Evolutionary conservation across 2,888 invertebrate genomes (phyloP), one percentile per base, ranked within the genome.

Genomic region (Gastracanthus pulcherrimus): DNA sequence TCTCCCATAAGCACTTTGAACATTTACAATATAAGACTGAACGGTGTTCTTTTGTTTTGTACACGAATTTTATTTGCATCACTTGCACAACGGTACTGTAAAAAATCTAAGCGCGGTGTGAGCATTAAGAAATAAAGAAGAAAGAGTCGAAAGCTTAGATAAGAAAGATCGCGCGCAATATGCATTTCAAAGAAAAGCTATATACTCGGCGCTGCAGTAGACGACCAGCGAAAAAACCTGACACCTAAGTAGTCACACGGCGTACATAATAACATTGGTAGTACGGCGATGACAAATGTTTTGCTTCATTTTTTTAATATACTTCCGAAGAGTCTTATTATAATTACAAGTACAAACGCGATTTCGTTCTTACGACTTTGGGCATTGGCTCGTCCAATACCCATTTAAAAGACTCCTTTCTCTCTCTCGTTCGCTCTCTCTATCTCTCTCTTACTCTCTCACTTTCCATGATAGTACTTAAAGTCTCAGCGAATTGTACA

Each of bases 341-440:
- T 77, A 77, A 83, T 83, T 80, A 80, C 77, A 80, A 83, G 80
- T 83, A 83, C 80, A 83, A 83, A 83, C 82, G 82, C 82, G 71
- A 80, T 69, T 64, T 80, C 48, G 74, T 75, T 75, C 67, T 78
- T 62, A 74, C 67, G 79, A 82, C 78, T 71, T 58, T 55, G 34
- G 58, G 58, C 60, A 76, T 36, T 41, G 55, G 58, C 36, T 74
- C 11, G 38, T 16, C 41, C 60, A 74, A 60, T 48, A 31, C 67
- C 70, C 51, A 31, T 38, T 60, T 55, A 48, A 38, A 75, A 76
- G 58, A 82, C 48, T 77, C 64, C n/a, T 41, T 34, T 58, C 19
- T 64, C 38, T 62, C 70, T 62, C 48, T 78, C 62, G 34, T 55
- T 70, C 36, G 31, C 67, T 48, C 16, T 60, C 36, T 51, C 67